Evolutionary conservation across 1,140 invertebrate species (phyloP), one percentile per base, ranked within the genome.

Genomic region (Ceratitis capitata): DNA sequence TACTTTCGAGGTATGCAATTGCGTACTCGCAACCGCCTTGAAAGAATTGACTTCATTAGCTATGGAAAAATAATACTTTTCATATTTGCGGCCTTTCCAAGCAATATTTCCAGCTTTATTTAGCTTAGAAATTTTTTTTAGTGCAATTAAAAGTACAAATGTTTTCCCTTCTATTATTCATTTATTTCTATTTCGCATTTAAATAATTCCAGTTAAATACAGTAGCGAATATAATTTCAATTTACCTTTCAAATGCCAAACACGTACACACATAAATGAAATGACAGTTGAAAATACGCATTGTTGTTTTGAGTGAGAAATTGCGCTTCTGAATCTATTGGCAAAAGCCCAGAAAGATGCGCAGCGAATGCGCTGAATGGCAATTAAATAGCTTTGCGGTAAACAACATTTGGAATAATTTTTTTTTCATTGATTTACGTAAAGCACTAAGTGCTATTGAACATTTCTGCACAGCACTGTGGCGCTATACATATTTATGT

Each of bases 191-290:
- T n/a, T n/a, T n/a, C n/a, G n/a, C n/a, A n/a, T n/a, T n/a, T n/a
- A n/a, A n/a, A n/a, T n/a, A n/a, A n/a, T n/a, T n/a, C 51, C 51
- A 53, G 19, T 12, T 53, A 53, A 56, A 7, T 56, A 56, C 19
- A 56, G 6, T n/a, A n/a, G 4, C n/a, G n/a, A 78, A 45, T 2
- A 1, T 14, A 64, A 0, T 47, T 23, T 2, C n/a, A 9, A 78
- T 47, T 69, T 35, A 12, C 1, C 39, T 23, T 12, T 78, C 12
- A 78, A 78, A 78, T 78, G 39, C 39, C 12, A 1, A 39, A 42
- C 69, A 78, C 69, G 23, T 78, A 78, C 32, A n/a, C n/a, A n/a
- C n/a, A n/a, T n/a, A n/a, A n/a, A n/a, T n/a, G 39, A 45, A 78
- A 78, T 19, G 69, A 78, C 69, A 78, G 9, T 45, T 78, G 69